phyloP scores from a whole-genome alignment of 2,113 vertebrate genomes.

The Albula goreensis region DNA sequence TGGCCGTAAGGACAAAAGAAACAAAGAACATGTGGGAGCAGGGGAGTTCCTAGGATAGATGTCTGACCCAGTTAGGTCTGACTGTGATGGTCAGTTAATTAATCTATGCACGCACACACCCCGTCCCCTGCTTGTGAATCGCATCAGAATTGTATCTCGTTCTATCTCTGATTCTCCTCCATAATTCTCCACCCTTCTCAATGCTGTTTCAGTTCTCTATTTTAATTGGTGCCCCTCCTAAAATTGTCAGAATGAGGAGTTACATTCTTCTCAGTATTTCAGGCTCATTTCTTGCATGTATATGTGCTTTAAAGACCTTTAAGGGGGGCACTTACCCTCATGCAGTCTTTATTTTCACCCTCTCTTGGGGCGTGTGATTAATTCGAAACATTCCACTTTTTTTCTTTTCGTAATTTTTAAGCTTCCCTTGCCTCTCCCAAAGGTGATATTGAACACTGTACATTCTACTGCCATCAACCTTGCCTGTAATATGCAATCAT shows the following conservation, averaged over 20 bases:
- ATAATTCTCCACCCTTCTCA: not conserved
- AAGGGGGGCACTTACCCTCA: not conserved
- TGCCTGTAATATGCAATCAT: not conserved
- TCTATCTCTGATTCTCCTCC: too few relatives aligned
- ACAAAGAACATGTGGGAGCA: too few relatives aligned
- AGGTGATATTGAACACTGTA: not conserved
- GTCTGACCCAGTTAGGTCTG: too few relatives aligned
- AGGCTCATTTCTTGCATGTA: too few relatives aligned
- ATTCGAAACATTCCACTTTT: constrained; percentile 17
- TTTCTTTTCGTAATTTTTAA: constrained; percentile 18
- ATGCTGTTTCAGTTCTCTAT: not conserved
- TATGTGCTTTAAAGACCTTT: too few relatives aligned
- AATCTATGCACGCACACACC: constrained; percentile 18
- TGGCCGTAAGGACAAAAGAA: too few relatives aligned
- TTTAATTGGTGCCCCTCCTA: too few relatives aligned
- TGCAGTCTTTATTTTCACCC: not conserved
- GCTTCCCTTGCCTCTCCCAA: not conserved
- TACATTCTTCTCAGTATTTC: too few relatives aligned
- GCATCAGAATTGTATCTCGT: too few relatives aligned
- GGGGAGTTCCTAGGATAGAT: too few relatives aligned
- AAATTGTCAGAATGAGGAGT: not conserved
- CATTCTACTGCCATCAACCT: not conserved
- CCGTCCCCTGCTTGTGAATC: not conserved
- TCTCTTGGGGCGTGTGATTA: not conserved
- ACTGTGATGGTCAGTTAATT: too few relatives aligned